Conservation (phyloP, 2,797 vertebrate genomes). For the Clamator glandarius region DNA sequence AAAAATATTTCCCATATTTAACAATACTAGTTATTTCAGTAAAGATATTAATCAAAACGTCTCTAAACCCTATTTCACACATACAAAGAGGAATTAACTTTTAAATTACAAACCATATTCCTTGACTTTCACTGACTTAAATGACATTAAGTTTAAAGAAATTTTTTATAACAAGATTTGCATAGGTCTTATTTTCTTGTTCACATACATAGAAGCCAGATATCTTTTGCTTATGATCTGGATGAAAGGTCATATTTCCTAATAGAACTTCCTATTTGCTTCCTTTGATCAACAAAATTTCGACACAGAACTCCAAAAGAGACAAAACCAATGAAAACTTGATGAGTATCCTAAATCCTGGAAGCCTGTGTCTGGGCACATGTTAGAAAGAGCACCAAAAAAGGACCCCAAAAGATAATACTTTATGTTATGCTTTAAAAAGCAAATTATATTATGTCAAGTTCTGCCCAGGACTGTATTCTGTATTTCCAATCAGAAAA, state of each 20-base stretch:
- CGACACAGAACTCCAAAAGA: not conserved
- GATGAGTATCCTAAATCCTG: not conserved
- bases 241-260: not conserved
- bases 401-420: rapidly evolving
- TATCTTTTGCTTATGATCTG: not conserved
- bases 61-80: not conserved
- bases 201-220: not conserved
- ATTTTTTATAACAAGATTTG: not conserved
- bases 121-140: not conserved
- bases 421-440: not conserved
- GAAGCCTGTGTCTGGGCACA: not conserved
- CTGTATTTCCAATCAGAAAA: not conserved
- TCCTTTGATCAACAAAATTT: not conserved
- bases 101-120: not conserved
- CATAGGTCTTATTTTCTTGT: not conserved
- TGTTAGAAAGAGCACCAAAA: not conserved
- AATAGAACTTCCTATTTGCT: not conserved
- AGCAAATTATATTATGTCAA: not conserved
- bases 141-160: not conserved
- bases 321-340: not conserved
- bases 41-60: not conserved
- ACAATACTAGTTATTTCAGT: not conserved
- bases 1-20: not conserved
- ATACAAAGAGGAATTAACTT: not conserved
- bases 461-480: not conserved